Evolutionary conservation across 2,888 invertebrate species (phyloP).

Genomic region (Brachycybe producta): DNA sequence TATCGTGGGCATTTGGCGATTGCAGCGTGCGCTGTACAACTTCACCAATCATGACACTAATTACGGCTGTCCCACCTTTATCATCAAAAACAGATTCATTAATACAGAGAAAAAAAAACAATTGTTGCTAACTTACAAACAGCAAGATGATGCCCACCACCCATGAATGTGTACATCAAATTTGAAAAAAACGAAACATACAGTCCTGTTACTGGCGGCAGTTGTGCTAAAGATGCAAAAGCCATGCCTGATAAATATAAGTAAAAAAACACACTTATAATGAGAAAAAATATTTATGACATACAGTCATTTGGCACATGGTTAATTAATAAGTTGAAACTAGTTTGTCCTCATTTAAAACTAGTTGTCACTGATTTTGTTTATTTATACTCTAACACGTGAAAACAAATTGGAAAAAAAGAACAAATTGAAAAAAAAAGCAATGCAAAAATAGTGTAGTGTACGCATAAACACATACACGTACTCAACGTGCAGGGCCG

Average conservation of each 20-base stretch:
- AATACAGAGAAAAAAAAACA: background rate
- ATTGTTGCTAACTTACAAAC: slow-evolving; percentile 47
- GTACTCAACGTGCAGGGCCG: too few species aligned
- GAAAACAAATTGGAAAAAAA: too few species aligned
- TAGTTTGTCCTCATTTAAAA: too few species aligned
- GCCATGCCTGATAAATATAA: slow-evolving; percentile 42
- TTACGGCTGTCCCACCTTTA: slow-evolving; percentile 46
- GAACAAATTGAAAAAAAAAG: too few species aligned
- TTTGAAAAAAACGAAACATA: slow-evolving; percentile 90
- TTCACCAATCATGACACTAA: slow-evolving; percentile 81
- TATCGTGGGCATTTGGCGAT: background rate
- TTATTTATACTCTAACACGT: too few species aligned
- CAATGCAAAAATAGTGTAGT: too few species aligned
- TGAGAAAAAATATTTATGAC: too few species aligned
- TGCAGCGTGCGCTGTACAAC: slow-evolving; percentile 40
- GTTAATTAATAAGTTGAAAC: too few species aligned
- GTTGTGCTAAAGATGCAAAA: slow-evolving; percentile 40
- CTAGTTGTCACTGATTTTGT: too few species aligned
- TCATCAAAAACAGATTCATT: background rate
- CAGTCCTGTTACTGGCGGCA: slow-evolving; percentile 42
- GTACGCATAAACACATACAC: too few species aligned
- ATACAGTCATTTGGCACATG: too few species aligned
- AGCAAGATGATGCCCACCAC: slow-evolving; percentile 77
- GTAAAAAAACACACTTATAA: too few species aligned
- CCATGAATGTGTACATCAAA: slow-evolving; percentile 70